phyloP scores from a whole-genome alignment of 2,113 vertebrate species.

The Phainopepla nitens region DNA sequence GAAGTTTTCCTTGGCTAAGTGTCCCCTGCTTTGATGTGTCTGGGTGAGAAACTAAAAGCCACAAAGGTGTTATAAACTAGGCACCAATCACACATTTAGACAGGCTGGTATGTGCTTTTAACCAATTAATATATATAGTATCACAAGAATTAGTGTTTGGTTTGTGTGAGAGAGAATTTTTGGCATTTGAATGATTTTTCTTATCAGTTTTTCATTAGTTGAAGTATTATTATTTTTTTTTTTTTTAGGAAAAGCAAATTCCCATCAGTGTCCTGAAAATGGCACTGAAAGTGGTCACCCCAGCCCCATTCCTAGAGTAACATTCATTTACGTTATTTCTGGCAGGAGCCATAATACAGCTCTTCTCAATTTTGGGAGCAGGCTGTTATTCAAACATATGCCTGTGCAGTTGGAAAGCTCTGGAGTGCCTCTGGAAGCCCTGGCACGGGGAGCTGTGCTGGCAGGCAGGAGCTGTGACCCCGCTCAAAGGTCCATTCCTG shows the following conservation, averaged over 20 bases:
- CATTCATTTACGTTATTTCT: slow-evolving; percentile 2
- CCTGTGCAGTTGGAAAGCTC: neutral
- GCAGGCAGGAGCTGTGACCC: neutral
- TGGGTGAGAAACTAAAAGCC: slow-evolving; percentile 63
- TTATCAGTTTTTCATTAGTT: slow-evolving; percentile 46
- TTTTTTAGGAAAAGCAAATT: slow-evolving; percentile 11
- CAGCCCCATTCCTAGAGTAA: neutral
- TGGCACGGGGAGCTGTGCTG: neutral
- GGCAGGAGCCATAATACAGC: slow-evolving; percentile 5
- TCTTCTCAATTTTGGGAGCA: slow-evolving; percentile 21
- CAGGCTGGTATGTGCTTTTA: slow-evolving; percentile 56
- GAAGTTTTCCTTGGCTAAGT: slow-evolving; percentile 59
- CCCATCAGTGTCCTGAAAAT: neutral
- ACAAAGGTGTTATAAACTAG: slow-evolving; percentile 30
- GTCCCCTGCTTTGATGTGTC: slow-evolving; percentile 55
- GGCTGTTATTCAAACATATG: neutral
- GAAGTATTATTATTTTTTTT: neutral
- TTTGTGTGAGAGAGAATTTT: neutral
- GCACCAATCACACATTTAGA: slow-evolving; percentile 21
- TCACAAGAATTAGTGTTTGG: neutral
- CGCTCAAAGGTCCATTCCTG: neutral
- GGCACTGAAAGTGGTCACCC: neutral
- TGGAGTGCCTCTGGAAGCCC: neutral
- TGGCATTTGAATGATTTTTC: slow-evolving; percentile 39
- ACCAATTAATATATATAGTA: slow-evolving; percentile 27